Percentiles rank a stretch among this genome's conserved stretches.
phyloP scores from a whole-genome alignment of 2,888 invertebrate genomes.

The Parnassius apollo region DNA sequence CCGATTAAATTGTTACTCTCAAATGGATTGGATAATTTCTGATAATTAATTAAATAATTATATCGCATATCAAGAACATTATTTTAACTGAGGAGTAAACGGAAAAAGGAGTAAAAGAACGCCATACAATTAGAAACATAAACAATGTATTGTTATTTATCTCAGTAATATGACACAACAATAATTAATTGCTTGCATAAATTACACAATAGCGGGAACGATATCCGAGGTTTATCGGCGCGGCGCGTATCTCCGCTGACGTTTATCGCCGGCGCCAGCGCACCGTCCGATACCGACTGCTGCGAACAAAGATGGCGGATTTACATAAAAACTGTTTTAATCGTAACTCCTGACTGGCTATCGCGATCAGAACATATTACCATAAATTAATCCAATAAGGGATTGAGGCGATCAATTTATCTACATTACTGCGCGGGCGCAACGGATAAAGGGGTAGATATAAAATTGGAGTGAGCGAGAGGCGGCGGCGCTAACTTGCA shows the following conservation, averaged over 20 bases:
- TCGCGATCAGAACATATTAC: constrained; percentile 69
- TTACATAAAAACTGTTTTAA: constrained; percentile 76
- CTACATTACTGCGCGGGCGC: constrained; percentile 63
- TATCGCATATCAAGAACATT: too few species aligned
- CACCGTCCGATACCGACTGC: constrained; percentile 49
- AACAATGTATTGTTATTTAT: constrained; percentile 1
- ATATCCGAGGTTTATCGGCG: neutral
- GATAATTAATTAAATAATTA: too few species aligned
- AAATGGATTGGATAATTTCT: too few species aligned
- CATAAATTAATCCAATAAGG: constrained; percentile 71
- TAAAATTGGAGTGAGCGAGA: constrained; percentile 34
- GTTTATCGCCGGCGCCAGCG: constrained; percentile 31
- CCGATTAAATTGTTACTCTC: too few species aligned
- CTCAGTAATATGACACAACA: constrained; percentile 11
- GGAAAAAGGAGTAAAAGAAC: too few species aligned
- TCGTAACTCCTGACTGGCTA: constrained; percentile 66
- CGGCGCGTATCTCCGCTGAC: constrained; percentile 11
- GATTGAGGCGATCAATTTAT: constrained; percentile 66
- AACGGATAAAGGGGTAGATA: constrained; percentile 41
- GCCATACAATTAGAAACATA: too few species aligned
- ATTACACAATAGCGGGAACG: constrained; percentile 2
- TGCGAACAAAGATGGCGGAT: constrained; percentile 70
- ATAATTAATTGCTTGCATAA: constrained; percentile 15
- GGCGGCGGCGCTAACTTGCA: constrained; percentile 42
- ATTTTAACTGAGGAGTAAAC: too few species aligned